These are phyloP conservation scores for Parazoanthus darwini DNA, from an alignment of 92 coral and sea anemone species.

Conservation along the genomic window DNA sequence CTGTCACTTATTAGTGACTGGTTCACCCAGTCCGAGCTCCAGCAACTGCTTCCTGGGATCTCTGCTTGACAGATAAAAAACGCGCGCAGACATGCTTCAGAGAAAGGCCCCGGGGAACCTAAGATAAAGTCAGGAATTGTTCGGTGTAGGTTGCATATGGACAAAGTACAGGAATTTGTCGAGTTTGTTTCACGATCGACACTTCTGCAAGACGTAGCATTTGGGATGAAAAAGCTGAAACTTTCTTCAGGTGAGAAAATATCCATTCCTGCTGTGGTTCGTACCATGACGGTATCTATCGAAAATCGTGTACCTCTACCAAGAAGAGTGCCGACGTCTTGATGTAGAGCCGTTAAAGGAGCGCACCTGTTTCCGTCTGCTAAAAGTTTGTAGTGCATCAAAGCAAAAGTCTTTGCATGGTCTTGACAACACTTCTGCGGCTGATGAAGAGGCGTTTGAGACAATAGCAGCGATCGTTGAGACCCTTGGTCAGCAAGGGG, in stretches of 20 bases:
- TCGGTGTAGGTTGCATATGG: constrained; percentile 45
- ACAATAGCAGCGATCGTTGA: constrained; percentile 16
- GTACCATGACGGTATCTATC: neutral
- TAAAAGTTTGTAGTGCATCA: constrained; percentile 54
- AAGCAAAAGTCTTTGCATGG: constrained; percentile 65
- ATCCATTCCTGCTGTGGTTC: constrained; percentile 59
- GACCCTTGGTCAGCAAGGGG: constrained; percentile 32
- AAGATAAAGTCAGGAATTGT: constrained; percentile 17
- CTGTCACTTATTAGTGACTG: constrained; percentile 49
- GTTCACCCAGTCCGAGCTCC: constrained; percentile 50
- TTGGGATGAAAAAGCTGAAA: constrained; percentile 51
- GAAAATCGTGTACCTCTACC: constrained; percentile 46
- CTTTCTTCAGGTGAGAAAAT: constrained; percentile 47
- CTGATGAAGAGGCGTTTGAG: constrained; percentile 55
- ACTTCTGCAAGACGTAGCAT: constrained; percentile 55
- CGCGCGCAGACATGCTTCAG: constrained; percentile 49
- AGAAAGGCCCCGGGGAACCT: constrained; percentile 42
- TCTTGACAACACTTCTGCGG: constrained; percentile 48
- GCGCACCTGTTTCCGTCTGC: constrained; percentile 50
- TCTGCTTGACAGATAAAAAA: constrained; percentile 53
- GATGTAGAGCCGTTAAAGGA: constrained; percentile 35
- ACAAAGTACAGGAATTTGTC: constrained; percentile 46
- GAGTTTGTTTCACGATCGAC: constrained; percentile 55
- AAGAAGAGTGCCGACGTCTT: constrained; percentile 34
- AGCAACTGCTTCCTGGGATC: constrained; percentile 55